A percentile compares a stretch with the other conserved stretches of the same genome.
These are phyloP conservation scores for Sarcophaga subvicina DNA, from an alignment of 2,888 invertebrate genomes.

Conservation along the genomic window DNA sequence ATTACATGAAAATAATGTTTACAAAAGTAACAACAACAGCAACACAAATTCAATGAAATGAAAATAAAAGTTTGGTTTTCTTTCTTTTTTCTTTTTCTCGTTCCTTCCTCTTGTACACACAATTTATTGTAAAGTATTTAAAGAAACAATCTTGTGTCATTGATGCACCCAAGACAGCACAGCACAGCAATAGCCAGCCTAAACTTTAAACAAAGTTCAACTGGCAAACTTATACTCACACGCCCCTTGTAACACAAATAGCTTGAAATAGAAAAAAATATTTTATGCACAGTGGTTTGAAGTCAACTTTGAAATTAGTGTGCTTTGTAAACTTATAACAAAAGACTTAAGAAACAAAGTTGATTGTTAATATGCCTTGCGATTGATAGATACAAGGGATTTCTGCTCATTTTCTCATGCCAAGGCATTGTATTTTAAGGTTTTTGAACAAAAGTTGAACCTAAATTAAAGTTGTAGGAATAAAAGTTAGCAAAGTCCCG, in stretches of 20 bases:
- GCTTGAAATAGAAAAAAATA: constrained; percentile 25
- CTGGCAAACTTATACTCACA: constrained; percentile 57
- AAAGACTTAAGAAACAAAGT: too few relatives aligned
- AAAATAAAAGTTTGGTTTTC: constrained; percentile 57
- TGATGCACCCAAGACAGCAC: constrained; percentile 35
- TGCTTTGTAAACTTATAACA: too few relatives aligned
- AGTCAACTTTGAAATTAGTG: too few relatives aligned
- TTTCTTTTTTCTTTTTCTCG: neutral
- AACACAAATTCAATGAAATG: constrained; percentile 37
- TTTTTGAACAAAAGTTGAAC: too few relatives aligned
- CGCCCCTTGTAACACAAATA: constrained; percentile 53
- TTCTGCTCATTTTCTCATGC: too few relatives aligned
- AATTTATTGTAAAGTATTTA: constrained; percentile 27
- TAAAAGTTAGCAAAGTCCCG: too few relatives aligned
- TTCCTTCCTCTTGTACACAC: neutral
- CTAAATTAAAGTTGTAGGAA: too few relatives aligned
- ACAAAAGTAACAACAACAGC: constrained; percentile 19
- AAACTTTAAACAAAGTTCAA: constrained; percentile 51
- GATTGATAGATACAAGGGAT: too few relatives aligned
- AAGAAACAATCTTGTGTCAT: constrained; percentile 37
- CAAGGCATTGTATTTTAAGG: too few relatives aligned
- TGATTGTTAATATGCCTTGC: too few relatives aligned
- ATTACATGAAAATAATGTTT: constrained; percentile 45
- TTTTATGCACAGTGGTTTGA: constrained; percentile 24
- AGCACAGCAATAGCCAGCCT: neutral